Evolutionary conservation across 2,113 vertebrate genomes (phyloP).

Genomic region (Gambusia affinis): DNA sequence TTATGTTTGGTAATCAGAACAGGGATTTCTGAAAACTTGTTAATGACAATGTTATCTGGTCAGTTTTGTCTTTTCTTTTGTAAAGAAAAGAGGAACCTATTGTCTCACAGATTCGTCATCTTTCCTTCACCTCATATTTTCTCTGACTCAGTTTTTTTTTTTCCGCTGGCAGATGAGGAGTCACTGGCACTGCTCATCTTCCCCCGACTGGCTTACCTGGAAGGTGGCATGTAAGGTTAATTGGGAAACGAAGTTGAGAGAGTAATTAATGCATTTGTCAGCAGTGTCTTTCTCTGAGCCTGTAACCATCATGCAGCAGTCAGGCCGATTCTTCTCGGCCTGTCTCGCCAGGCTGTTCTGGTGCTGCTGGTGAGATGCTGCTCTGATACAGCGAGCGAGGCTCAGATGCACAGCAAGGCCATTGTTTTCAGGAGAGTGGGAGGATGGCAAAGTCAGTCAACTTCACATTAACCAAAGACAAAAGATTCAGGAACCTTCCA

Average conservation of each 20-base stretch:
- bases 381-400: slow-evolving; percentile 49
- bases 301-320: slow-evolving; percentile 51
- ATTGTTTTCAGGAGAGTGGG: slow-evolving; percentile 42
- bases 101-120: slow-evolving; percentile 54
- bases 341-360: slow-evolving; percentile 43
- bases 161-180: slow-evolving; percentile 30
- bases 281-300: slow-evolving; percentile 72
- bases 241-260: slow-evolving; percentile 76
- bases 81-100: slow-evolving; percentile 46
- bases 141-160: slow-evolving; percentile 35
- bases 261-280: slow-evolving; percentile 82
- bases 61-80: slow-evolving; percentile 47
- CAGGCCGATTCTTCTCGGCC: slow-evolving; percentile 42
- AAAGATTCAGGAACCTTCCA: slow-evolving; percentile 5
- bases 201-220: slow-evolving; percentile 60
- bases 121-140: slow-evolving; percentile 41
- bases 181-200: slow-evolving; percentile 29
- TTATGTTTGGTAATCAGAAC: slow-evolving; percentile 56
- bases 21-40: slow-evolving; percentile 21
- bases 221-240: slow-evolving; percentile 77
- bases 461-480: slow-evolving; percentile 56
- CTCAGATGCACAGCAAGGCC: slow-evolving; percentile 27
- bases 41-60: slow-evolving; percentile 65
- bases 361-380: slow-evolving; percentile 54
- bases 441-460: slow-evolving; percentile 40